A percentile compares a stretch with the other conserved stretches of the same genome.
Evolutionary conservation across 1,140 invertebrate species (phyloP).

Genomic region (Drosophila bifasciata): DNA sequence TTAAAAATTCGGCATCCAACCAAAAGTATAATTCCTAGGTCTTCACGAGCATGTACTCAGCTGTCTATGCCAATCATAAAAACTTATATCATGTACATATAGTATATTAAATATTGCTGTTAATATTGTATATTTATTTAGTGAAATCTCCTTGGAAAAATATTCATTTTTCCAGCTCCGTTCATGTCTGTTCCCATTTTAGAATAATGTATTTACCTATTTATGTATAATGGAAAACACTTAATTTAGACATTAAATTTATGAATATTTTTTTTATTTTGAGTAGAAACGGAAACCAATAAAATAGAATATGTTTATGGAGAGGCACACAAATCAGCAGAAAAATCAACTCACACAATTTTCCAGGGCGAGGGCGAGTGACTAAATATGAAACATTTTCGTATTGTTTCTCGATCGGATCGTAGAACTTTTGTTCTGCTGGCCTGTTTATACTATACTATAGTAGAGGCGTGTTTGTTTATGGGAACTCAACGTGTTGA

Average conservation of each 20-base stretch:
- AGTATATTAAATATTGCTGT: too few relatives aligned
- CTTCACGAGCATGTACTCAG: slow-evolving; percentile 28
- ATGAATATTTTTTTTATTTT: slow-evolving; percentile 44
- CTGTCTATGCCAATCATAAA: slow-evolving; percentile 54
- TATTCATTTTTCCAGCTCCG: slow-evolving; percentile 6
- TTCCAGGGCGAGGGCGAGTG: slow-evolving; percentile 15
- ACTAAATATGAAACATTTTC: slow-evolving; percentile 51
- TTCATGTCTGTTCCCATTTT: slow-evolving; percentile 27
- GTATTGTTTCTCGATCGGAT: slow-evolving; percentile 54
- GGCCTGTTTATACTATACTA: slow-evolving; percentile 38
- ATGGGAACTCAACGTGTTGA: slow-evolving; percentile 58
- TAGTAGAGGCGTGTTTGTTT: slow-evolving; percentile 59
- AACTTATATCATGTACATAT: slow-evolving; percentile 8
- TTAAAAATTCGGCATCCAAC: slow-evolving; percentile 12
- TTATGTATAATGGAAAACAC: slow-evolving; percentile 52
- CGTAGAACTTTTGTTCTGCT: slow-evolving; percentile 33
- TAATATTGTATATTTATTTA: not conserved
- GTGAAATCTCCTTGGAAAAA: not conserved
- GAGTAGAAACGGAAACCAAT: slow-evolving; percentile 73
- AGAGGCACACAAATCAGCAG: slow-evolving; percentile 11
- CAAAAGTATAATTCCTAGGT: slow-evolving; percentile 13
- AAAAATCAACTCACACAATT: slow-evolving; percentile 55
- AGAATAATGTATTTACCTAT: slow-evolving; percentile 47
- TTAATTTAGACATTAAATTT: slow-evolving; percentile 56
- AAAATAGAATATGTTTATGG: slow-evolving; percentile 70